Conservation (phyloP, 1,140 invertebrate species). For the Cataglyphis hispanica region DNA sequence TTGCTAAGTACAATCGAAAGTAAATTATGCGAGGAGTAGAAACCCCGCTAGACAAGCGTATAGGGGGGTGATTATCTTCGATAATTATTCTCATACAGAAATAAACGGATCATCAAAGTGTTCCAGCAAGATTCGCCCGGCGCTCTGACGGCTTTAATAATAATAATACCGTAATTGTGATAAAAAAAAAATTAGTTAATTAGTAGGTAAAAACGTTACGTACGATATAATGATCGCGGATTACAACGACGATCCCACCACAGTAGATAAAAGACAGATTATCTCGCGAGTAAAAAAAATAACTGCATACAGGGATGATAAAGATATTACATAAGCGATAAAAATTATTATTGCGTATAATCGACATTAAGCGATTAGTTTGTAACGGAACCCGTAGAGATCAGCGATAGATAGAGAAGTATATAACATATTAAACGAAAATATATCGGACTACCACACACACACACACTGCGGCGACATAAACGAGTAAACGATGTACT, state of each 20-base stretch:
- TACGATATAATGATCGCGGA: conserved; percentile 59
- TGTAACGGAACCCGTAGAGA: conserved; percentile 60
- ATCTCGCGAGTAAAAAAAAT: conserved; percentile 54
- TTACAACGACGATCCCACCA: conserved; percentile 46
- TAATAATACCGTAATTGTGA: conserved; percentile 79
- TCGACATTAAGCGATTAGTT: conserved; percentile 73
- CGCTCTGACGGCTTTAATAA: conserved; percentile 68
- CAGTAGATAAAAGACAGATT: conserved; percentile 53
- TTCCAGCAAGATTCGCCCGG: conserved; percentile 42
- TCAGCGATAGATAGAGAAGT: conserved; percentile 66
- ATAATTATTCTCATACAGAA: conserved; percentile 41
- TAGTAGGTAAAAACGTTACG: conserved; percentile 60
- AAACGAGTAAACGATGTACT: conserved; percentile 75
- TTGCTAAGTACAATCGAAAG: conserved; percentile 15
- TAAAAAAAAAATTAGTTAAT: conserved; percentile 69
- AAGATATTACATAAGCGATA: conserved; percentile 58
- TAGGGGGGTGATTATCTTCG: conserved; percentile 8
- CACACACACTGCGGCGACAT: conserved; percentile 47
- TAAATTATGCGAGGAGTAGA: conserved; percentile 16
- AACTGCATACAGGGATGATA: conserved; percentile 67
- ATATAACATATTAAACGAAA: conserved; percentile 66
- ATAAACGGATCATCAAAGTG: conserved; percentile 44
- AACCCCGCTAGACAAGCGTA: background rate
- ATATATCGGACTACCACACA: conserved; percentile 60
- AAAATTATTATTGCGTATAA: conserved; percentile 67